These are phyloP conservation scores for Blennius ocellaris DNA, from an alignment of 2,113 vertebrate species.

Conservation along the genomic window DNA sequence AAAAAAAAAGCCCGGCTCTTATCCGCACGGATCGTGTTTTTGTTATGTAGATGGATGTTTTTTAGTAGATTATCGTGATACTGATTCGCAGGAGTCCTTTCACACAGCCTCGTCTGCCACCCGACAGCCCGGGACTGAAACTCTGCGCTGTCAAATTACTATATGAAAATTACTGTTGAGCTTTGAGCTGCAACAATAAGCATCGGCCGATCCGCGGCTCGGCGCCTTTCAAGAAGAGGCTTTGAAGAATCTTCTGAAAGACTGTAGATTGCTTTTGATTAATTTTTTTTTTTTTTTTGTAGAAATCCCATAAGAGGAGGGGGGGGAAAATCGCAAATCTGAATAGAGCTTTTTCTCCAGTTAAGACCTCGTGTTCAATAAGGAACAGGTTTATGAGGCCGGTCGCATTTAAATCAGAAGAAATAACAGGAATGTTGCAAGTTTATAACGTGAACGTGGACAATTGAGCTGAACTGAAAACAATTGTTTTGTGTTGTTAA, in stretches of 20 bases:
- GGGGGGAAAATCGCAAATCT: neutral
- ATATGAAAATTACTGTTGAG: conserved; percentile 50
- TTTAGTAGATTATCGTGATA: conserved; percentile 50
- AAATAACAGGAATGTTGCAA: too few relatives aligned
- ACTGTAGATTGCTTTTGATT: conserved; percentile 63
- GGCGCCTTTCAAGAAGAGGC: conserved; percentile 43
- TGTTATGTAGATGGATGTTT: conserved; percentile 49
- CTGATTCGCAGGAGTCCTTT: conserved; percentile 20
- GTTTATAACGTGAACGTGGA: too few relatives aligned
- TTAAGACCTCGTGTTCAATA: too few relatives aligned
- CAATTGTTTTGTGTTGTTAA: too few relatives aligned
- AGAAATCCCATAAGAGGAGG: conserved; percentile 21
- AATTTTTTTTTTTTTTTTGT: conserved; percentile 29
- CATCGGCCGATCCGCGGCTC: conserved; percentile 28
- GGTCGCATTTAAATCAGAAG: too few relatives aligned
- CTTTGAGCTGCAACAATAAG: conserved; percentile 60
- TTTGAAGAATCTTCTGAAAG: conserved; percentile 64
- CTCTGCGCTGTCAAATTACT: conserved; percentile 42
- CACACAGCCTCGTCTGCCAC: conserved; percentile 13
- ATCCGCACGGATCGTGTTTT: conserved; percentile 52
- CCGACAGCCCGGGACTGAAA: conserved; percentile 25
- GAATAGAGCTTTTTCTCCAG: too few relatives aligned
- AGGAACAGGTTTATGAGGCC: too few relatives aligned
- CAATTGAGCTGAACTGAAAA: too few relatives aligned
- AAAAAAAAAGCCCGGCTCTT: conserved; percentile 48